Conservation (phyloP, 2,888 invertebrate genomes). For the Parapristionchus giblindavisi region DNA sequence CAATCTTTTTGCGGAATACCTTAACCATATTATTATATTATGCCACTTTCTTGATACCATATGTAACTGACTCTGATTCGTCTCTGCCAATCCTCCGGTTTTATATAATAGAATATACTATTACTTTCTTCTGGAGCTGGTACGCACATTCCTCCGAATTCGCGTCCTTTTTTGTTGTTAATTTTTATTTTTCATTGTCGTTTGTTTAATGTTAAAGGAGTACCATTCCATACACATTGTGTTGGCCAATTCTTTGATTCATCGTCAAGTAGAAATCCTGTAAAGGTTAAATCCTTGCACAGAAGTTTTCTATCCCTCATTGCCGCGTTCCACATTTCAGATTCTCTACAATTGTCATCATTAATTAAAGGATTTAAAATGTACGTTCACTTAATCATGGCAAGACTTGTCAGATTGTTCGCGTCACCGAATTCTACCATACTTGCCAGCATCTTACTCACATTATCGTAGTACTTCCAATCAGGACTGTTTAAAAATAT, state of each 20-base stretch:
- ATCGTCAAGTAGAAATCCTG: slow-evolving; percentile 26
- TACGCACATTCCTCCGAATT: slow-evolving; percentile 22
- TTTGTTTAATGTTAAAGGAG: neutral
- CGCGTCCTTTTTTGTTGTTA: slow-evolving; percentile 1
- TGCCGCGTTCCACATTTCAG: neutral
- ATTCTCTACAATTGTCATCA: neutral
- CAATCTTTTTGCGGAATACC: slow-evolving; percentile 23
- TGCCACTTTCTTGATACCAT: neutral
- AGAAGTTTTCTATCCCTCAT: slow-evolving; percentile 8
- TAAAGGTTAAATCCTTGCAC: slow-evolving; percentile 8
- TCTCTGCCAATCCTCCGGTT: slow-evolving; percentile 16
- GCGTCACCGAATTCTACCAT: neutral
- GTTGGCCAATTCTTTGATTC: slow-evolving; percentile 18
- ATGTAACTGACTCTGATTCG: neutral
- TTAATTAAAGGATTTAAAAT: too few relatives aligned
- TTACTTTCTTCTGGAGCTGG: slow-evolving; percentile 16
- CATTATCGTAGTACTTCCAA: neutral
- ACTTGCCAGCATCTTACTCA: neutral
- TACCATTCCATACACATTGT: slow-evolving; percentile 35
- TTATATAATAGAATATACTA: slow-evolving; percentile 13
- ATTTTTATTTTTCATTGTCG: neutral
- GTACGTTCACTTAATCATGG: slow-evolving; percentile 26
- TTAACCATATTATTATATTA: neutral
- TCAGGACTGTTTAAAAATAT: neutral
- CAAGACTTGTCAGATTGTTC: neutral